phyloP scores from a whole-genome alignment of 92 coral and sea anemone species.

The Isaurus tuberculatus region DNA sequence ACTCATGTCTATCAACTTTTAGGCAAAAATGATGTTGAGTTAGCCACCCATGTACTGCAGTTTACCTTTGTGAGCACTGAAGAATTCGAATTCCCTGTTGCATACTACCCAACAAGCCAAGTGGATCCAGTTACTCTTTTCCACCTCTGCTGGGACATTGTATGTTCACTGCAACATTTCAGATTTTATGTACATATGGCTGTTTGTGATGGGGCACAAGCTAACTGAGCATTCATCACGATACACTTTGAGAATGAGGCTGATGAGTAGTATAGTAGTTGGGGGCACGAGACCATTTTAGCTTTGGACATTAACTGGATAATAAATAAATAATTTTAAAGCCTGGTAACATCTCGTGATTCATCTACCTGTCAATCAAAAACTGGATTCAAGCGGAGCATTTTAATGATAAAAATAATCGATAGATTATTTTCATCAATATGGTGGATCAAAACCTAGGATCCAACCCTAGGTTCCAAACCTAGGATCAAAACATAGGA shows the following conservation, averaged over 20 bases:
- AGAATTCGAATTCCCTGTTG: constrained; percentile 55
- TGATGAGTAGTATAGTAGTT: no score
- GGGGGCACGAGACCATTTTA: no score
- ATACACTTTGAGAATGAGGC: constrained; percentile 55
- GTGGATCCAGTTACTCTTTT: constrained; percentile 54
- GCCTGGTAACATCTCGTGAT: no score
- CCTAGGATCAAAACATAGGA: no score
- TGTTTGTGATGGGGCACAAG: constrained; percentile 69
- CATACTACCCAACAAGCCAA: constrained; percentile 56
- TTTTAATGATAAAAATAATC: no score
- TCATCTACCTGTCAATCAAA: no score
- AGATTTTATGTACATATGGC: constrained; percentile 51
- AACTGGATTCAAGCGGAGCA: no score
- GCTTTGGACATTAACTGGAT: no score
- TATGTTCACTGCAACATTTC: constrained; percentile 39
- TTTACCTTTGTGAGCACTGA: constrained; percentile 60
- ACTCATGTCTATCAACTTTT: not conserved
- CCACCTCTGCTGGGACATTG: constrained; percentile 62
- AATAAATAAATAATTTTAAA: no score
- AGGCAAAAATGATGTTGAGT: constrained; percentile 43
- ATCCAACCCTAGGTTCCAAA: no score
- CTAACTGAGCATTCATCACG: constrained; percentile 56
- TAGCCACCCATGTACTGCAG: constrained; percentile 54
- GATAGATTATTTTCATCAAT: no score
- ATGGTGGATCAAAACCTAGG: no score